Conservation (phyloP, 2,888 invertebrate genomes). For the Agapostemon virescens region DNA sequence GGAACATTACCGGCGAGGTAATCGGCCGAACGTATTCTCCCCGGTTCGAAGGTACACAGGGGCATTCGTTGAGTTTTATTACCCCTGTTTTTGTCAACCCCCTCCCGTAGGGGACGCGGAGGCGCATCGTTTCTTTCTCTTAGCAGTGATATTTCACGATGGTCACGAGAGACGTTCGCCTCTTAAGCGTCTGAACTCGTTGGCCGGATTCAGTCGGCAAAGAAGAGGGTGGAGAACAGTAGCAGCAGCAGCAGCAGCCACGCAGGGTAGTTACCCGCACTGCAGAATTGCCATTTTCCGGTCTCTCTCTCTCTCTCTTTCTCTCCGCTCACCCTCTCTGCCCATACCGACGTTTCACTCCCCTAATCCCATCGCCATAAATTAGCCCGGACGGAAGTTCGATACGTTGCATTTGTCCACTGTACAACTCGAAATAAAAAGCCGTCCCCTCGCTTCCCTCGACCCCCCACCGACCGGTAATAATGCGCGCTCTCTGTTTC, state of each 20-base stretch:
- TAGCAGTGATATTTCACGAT: slow-evolving; percentile 74
- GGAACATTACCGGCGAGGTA: slow-evolving; percentile 55
- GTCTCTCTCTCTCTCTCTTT: slow-evolving; percentile 58
- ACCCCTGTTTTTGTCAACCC: slow-evolving; percentile 74
- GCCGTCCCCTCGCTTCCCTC: background rate
- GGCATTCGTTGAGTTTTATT: slow-evolving; percentile 71
- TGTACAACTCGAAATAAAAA: slow-evolving; percentile 65
- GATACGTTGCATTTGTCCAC: slow-evolving; percentile 74
- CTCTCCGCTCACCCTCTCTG: slow-evolving; percentile 59
- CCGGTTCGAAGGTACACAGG: slow-evolving; percentile 41
- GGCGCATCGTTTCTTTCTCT: slow-evolving; percentile 72
- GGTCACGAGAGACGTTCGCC: slow-evolving; percentile 63
- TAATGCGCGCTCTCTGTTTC: slow-evolving; percentile 44
- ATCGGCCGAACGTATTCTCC: slow-evolving; percentile 68
- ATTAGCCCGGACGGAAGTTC: slow-evolving; percentile 75
- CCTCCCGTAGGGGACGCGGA: slow-evolving; percentile 56
- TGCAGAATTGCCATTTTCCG: slow-evolving; percentile 77
- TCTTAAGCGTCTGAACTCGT: slow-evolving; percentile 67
- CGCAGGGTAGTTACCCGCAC: slow-evolving; percentile 70
- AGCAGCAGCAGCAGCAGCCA: background rate
- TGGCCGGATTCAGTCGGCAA: slow-evolving; percentile 45
- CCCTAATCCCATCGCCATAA: slow-evolving; percentile 76
- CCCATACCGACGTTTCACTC: slow-evolving; percentile 66
- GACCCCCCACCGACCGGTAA: slow-evolving; percentile 33
- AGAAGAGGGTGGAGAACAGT: slow-evolving; percentile 40